Conservation (phyloP, 2,113 vertebrate genomes). For the Ranitomeya imitator region DNA sequence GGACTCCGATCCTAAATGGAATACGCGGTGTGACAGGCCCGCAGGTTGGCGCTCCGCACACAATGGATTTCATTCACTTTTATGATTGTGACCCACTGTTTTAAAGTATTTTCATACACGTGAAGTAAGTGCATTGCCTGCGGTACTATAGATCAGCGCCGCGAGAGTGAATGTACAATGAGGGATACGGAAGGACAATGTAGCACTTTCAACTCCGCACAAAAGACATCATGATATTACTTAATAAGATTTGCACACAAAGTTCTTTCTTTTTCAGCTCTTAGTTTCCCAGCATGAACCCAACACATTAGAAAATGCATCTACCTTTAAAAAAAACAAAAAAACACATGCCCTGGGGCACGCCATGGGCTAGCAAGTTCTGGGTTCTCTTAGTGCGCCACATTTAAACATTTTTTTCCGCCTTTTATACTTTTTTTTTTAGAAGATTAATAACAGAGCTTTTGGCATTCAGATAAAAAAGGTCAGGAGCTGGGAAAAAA, state of each 20-base stretch:
- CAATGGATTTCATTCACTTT: conserved; percentile 54
- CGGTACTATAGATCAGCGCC: conserved; percentile 49
- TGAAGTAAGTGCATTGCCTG: conserved; percentile 57
- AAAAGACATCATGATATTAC: conserved; percentile 54
- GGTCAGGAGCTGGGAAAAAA: neutral
- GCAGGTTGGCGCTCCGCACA: conserved; percentile 40
- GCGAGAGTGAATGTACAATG: conserved; percentile 49
- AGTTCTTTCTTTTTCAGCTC: conserved; percentile 28
- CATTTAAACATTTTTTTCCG: conserved; percentile 39
- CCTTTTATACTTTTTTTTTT: conserved; percentile 22
- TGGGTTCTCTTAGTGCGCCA: conserved; percentile 13
- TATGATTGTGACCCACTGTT: conserved; percentile 55
- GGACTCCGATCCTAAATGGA: conserved; percentile 16
- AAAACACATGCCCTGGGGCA: conserved; percentile 42
- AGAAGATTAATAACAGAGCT: conserved; percentile 39
- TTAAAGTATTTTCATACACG: conserved; percentile 56
- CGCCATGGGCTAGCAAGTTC: conserved; percentile 25
- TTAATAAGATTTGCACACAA: conserved; percentile 58
- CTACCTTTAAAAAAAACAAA: conserved; percentile 28
- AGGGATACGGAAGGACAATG: conserved; percentile 52
- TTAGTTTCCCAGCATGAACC: conserved; percentile 34
- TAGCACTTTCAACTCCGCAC: conserved; percentile 55
- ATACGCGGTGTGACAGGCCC: conserved; percentile 24
- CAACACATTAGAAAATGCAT: conserved; percentile 43
- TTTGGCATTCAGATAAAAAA: conserved; percentile 23